These are phyloP conservation scores for Varanus komodoensis DNA, from an alignment of 2,113 vertebrate species.

Conservation along the genomic window DNA sequence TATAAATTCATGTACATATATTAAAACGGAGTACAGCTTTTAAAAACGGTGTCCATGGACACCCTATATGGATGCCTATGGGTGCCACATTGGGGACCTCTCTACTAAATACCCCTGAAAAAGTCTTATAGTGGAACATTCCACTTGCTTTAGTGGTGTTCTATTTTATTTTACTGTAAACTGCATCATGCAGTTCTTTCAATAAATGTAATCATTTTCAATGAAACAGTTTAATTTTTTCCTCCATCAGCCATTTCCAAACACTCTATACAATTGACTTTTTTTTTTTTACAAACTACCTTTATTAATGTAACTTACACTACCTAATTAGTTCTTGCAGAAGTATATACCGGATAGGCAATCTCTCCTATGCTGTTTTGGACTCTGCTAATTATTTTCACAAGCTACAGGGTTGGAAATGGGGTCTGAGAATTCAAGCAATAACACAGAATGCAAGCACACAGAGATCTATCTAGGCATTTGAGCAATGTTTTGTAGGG, in stretches of 20 bases:
- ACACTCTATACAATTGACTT: constrained; percentile 28
- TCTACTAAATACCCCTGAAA: not conserved
- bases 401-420: constrained; percentile 8
- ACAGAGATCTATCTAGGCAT: constrained; percentile 11
- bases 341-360: not conserved
- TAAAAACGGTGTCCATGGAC: too few species aligned
- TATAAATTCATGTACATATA: too few species aligned
- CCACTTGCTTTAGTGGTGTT: not conserved
- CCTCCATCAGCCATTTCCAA: constrained; percentile 11
- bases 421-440: constrained; percentile 32
- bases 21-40: too few species aligned
- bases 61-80: too few species aligned
- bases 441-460: constrained; percentile 44
- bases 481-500: constrained; percentile 14
- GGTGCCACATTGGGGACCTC: too few species aligned
- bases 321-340: constrained; percentile 48
- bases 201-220: constrained; percentile 38
- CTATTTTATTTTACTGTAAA: constrained; percentile 3
- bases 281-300: constrained; percentile 25
- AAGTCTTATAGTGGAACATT: not conserved
- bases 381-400: constrained; percentile 38
- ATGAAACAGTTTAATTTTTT: constrained; percentile 41
- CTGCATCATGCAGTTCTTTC: not conserved
- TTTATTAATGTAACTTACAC: constrained; percentile 45
- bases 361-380: constrained; percentile 20